Conservation (phyloP, 1,140 invertebrate genomes). For the Tribolium madens region DNA sequence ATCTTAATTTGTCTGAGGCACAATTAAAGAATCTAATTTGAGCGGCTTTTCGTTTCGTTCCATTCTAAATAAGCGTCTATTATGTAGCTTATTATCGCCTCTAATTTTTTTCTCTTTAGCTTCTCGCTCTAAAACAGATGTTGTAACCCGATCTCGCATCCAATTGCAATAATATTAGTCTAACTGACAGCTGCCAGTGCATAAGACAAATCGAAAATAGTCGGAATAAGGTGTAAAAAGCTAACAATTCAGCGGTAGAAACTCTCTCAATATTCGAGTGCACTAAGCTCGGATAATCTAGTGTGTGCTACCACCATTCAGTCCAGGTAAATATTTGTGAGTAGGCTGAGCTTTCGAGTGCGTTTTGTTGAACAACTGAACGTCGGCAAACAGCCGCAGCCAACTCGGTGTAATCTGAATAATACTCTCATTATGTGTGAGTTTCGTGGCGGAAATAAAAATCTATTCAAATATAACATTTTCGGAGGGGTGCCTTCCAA, state of each 20-base stretch:
- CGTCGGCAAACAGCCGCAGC: slow-evolving; percentile 34
- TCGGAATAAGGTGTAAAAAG: slow-evolving; percentile 33
- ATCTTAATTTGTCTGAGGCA: not conserved
- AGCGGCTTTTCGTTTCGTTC: not conserved
- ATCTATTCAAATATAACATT: slow-evolving; percentile 49
- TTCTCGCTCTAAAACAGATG: slow-evolving; percentile 13
- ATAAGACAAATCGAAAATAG: slow-evolving; percentile 3
- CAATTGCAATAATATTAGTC: slow-evolving; percentile 31
- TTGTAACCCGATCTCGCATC: slow-evolving; percentile 21
- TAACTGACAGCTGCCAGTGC: slow-evolving; percentile 15
- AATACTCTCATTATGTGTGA: slow-evolving; percentile 53
- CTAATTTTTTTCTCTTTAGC: slow-evolving; percentile 9
- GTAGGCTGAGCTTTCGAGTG: slow-evolving; percentile 48
- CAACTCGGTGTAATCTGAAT: slow-evolving; percentile 52
- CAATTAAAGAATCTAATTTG: slow-evolving; percentile 30
- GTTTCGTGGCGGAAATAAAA: slow-evolving; percentile 55
- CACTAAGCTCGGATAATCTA: slow-evolving; percentile 50
- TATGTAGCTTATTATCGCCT: slow-evolving; percentile 15
- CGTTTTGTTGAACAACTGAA: slow-evolving; percentile 45
- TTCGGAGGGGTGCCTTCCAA: slow-evolving; percentile 24
- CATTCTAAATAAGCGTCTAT: not conserved
- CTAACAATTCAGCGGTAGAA: not conserved
- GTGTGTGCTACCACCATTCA: slow-evolving; percentile 38
- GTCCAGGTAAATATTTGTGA: slow-evolving; percentile 50
- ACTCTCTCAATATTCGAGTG: slow-evolving; percentile 29